Percentiles rank a stretch among this genome's conserved stretches.
Conservation (phyloP, 2,113 vertebrate genomes). For the Sterna hirundo region DNA sequence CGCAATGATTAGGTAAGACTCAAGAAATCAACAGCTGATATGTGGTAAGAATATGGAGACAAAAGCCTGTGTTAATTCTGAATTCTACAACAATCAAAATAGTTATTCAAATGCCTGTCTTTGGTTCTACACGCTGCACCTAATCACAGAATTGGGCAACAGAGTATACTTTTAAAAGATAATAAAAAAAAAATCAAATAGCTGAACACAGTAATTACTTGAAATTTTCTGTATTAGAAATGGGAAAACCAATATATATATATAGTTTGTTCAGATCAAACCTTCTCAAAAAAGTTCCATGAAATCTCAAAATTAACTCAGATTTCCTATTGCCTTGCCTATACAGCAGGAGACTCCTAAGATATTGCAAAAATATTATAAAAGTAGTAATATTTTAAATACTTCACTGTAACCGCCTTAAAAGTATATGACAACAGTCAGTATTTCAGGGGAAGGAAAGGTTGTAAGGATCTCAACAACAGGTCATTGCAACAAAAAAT, state of each 20-base stretch:
- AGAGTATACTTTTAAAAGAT: not conserved
- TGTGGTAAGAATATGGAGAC: not conserved
- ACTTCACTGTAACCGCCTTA: not conserved
- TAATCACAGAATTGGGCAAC: not conserved
- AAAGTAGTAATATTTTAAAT: not conserved
- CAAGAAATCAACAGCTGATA: not conserved
- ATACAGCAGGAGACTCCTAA: not conserved
- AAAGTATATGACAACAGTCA: not conserved
- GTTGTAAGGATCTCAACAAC: not conserved
- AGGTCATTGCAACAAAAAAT: not conserved
- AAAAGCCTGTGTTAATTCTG: not conserved
- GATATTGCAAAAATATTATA: not conserved
- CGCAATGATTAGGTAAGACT: not conserved
- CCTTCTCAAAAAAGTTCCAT: rapidly evolving
- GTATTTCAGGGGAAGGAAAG: not conserved
- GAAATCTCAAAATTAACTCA: not conserved
- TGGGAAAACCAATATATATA: not conserved
- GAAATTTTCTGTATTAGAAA: not conserved
- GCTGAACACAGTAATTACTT: not conserved
- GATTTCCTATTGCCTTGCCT: not conserved
- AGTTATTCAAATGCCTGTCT: not conserved
- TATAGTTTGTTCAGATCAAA: not conserved
- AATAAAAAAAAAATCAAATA: not conserved
- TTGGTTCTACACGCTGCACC: not conserved
- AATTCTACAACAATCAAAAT: not conserved